Evolutionary conservation across 2,113 vertebrate genomes (phyloP).

Genomic region (Zosterops borbonicus): DNA sequence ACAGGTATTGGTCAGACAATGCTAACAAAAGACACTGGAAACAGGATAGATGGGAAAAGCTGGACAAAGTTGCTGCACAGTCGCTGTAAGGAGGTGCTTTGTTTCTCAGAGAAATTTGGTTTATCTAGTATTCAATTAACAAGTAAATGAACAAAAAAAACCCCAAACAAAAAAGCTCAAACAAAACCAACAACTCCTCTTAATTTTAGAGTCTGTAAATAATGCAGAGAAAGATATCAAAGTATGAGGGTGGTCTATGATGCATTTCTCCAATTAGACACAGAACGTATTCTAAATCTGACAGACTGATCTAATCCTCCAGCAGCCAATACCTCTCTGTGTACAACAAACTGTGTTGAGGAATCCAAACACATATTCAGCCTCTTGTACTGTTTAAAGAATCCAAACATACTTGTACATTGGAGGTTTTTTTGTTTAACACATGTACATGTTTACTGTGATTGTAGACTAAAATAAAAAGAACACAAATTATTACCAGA

Average conservation of each 20-base stretch:
- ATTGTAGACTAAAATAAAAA: neutral
- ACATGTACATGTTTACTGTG: neutral
- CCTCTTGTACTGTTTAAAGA: neutral
- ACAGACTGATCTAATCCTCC: neutral
- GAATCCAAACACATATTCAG: neutral
- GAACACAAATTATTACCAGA: neutral
- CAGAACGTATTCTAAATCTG: neutral
- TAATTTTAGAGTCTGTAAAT: neutral
- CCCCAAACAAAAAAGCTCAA: neutral
- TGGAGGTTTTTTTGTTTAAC: neutral
- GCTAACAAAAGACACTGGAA: neutral
- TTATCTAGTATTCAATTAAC: neutral
- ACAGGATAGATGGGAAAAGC: neutral
- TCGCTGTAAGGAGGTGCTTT: neutral
- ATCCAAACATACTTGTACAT: neutral
- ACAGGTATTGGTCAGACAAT: neutral
- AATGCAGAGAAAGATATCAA: neutral
- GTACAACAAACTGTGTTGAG: neutral
- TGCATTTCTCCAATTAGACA: neutral
- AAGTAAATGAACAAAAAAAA: neutral
- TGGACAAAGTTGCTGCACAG: neutral
- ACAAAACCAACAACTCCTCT: neutral
- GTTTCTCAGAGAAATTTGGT: neutral
- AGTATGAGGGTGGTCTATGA: neutral
- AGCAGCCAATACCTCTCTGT: neutral